Evolutionary conservation across 2,797 vertebrate species (phyloP), one percentile per base, ranked within the genome.

Genomic region (Threskiornis aethiopicus): DNA sequence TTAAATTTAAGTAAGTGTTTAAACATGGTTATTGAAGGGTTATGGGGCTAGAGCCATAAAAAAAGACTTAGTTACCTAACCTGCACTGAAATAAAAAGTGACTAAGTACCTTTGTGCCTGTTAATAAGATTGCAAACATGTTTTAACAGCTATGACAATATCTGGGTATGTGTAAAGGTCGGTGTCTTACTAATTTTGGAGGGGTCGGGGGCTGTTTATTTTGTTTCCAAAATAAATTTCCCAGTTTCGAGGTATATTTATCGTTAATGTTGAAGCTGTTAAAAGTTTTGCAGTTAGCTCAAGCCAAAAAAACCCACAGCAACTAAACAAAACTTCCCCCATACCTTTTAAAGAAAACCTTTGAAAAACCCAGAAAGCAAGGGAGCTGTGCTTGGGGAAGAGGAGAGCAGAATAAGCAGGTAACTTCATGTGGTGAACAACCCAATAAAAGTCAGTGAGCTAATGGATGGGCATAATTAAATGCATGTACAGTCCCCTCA

Each of bases 161-260:
- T 83, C 64, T 75, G 59, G 2, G 13, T 89, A 29, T 78, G 21
- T 80, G 25, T 90, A 85, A 94, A 91, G 92, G 65, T 91, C 84
- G 81, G 19, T 77, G 37, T 90, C 35, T 94, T 89, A 70, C 62
- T 73, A 55, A 82, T 85, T 93, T 94, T 83, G 58, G 39, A 76
- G 57, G 29, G 29, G 2, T 86, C 0, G 29, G 77, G 29, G 69
- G 41, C 41, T 95, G 44, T 0, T 3, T 4, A 86, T 70, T 85
- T 87, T 81, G 18, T 84, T 94, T 94, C 78, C 78, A 93, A 92
- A 95, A 87, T 51, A 80, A 73, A 71, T 73, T 92, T 87, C 39
- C 55, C 39, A 73, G 21, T 66, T 93, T 54, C 83, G 47, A 91
- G 20, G n/a, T 80, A 14, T 91, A 61, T 89, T 84, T 95, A 70